Conservation (phyloP, 2,113 vertebrate species). For the Stigmatopora argus region DNA sequence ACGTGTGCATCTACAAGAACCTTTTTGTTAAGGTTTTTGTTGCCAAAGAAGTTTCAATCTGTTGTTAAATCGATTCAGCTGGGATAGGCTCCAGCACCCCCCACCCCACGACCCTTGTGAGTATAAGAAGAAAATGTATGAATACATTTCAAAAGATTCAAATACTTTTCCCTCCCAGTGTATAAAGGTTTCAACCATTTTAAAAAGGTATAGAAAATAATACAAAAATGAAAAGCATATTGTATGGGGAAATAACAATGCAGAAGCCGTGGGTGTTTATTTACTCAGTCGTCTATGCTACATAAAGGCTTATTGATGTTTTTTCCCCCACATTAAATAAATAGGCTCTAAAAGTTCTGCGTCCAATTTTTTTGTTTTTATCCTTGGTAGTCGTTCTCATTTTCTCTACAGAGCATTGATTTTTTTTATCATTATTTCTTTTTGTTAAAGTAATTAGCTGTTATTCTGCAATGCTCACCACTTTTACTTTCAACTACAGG, state of each 20-base stretch:
- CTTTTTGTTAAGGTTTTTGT: too few species aligned
- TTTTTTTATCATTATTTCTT: neutral
- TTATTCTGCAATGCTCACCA: neutral
- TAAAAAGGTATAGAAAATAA: neutral
- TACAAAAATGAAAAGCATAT: neutral
- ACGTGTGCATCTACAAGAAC: too few species aligned
- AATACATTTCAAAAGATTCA: too few species aligned
- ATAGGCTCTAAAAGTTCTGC: neutral
- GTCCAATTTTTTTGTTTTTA: neutral
- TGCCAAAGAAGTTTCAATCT: too few species aligned
- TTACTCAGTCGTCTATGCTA: neutral
- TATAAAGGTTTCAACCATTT: neutral
- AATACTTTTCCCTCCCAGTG: too few species aligned
- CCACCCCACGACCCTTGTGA: too few species aligned
- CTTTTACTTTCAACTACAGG: neutral
- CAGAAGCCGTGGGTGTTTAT: neutral
- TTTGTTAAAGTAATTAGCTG: neutral
- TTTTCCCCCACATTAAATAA: neutral
- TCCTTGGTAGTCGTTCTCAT: neutral
- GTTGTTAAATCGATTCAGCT: too few species aligned
- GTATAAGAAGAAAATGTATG: too few species aligned
- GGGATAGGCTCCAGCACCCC: too few species aligned
- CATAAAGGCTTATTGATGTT: neutral
- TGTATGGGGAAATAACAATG: neutral
- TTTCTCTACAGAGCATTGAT: neutral